Base-by-base conservation (phyloP, 2,113 vertebrate species). In the Laticauda laticaudata region DNA sequence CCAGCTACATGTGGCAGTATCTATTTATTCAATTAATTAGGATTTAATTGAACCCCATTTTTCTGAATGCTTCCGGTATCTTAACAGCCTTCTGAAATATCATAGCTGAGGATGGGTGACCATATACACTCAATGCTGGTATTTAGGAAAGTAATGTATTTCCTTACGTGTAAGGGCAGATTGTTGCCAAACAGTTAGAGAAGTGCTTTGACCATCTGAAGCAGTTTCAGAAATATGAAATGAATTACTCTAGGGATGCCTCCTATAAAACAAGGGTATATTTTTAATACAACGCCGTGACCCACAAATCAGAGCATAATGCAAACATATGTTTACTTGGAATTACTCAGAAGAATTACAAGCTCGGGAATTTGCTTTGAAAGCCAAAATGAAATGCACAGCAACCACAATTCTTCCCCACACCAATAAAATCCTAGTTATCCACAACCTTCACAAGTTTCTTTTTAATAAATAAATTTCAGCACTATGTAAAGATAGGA, bases 31-130 rank as follows among this genome's bases (percentile, higher is more conserved):
- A 48, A 51, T 51, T 51, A 9, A 51, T 51, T 51, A 8, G 8
- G 9, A 51, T 51, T 51, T 51, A 51, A 51, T 51, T 51, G 89
- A 12, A 88, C 1, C 89, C 34, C 29, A 8, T 59, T 92, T 86
- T 86, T 1, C 53, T 34, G 53, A 54, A 26, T 39, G 87, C 48
- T 91, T 92, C 88, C 51, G 4, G 48, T 3, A 59, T 94, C 92
- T 75, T 53, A 26, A 92, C 11, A 88, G 81, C 93, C 93, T 86
- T 29, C 29, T 86, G 26, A 86, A 87, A 48, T n/a, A 91, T 8
- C 43, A 1, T 20, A 75, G 48, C 90, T 55, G 21, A n/a, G 12
- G 34, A 23, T 24, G 54, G 8, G 3, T 43, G 53, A 39, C 59
- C 51, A 54, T 39, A 54, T 39, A 12, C 10, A 24, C 26, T 57